Evolutionary conservation across 2,888 invertebrate genomes (phyloP).

Genomic region (Cabera pusaria): DNA sequence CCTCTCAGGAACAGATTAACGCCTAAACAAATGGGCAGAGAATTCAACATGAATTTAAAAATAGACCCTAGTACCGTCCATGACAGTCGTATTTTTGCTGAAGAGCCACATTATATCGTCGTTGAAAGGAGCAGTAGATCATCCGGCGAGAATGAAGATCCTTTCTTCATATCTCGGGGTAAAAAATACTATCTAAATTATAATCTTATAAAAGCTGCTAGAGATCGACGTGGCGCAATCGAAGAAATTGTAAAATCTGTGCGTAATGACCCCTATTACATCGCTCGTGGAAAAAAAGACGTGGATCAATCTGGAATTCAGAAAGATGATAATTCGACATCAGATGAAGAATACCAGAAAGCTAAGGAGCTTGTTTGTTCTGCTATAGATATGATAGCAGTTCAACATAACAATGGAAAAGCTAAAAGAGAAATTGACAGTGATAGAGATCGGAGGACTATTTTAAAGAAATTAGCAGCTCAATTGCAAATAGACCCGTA

Average conservation of each 20-base stretch:
- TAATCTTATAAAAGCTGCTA: slow-evolving; percentile 49
- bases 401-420: slow-evolving; percentile 43
- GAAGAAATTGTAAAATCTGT: slow-evolving; percentile 75
- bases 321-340: slow-evolving; percentile 32
- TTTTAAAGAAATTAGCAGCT: slow-evolving; percentile 67
- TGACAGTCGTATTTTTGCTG: slow-evolving; percentile 73
- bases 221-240: slow-evolving; percentile 65
- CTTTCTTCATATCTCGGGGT: slow-evolving; percentile 67
- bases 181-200: slow-evolving; percentile 55
- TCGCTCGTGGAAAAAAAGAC: slow-evolving; percentile 79
- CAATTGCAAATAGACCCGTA: slow-evolving; percentile 73
- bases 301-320: background rate
- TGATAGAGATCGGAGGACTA: slow-evolving; percentile 66
- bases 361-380: slow-evolving; percentile 66
- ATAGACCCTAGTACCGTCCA: slow-evolving; percentile 53
- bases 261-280: slow-evolving; percentile 76
- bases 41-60: slow-evolving; percentile 28
- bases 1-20: slow-evolving; percentile 30
- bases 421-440: slow-evolving; percentile 61
- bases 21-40: slow-evolving; percentile 21
- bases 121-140: slow-evolving; percentile 73
- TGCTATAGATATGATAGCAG: slow-evolving; percentile 52
- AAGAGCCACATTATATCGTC: slow-evolving; percentile 80
- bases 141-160: slow-evolving; percentile 62
- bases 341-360: slow-evolving; percentile 46